Evolutionary conservation across 1,140 invertebrate species (phyloP), one percentile per base, ranked within the genome.

Genomic region (Zaprionus ornatus): DNA sequence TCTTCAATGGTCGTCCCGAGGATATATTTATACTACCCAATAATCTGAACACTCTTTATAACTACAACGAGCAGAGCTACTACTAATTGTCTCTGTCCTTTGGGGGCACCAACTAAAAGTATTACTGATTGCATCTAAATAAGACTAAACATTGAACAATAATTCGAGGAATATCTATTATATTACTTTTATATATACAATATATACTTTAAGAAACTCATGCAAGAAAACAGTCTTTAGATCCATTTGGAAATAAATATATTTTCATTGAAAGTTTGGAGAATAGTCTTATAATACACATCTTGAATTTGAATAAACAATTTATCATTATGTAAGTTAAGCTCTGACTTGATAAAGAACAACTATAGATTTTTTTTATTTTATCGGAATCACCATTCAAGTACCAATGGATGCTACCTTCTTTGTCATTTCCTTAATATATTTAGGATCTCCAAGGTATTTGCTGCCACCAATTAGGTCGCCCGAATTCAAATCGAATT

Each of bases 1-100:
- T 94, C 1, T 97, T 97, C 82, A 97, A 97, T 85, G 97, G 97
- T 4, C 95, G 95, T 87, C 96, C 96, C 0, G 93, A 94, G n/a
- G 95, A 96, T 71, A 94, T 97, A 37, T 97, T 95, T 79, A 93
- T 97, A 2, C 90, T 97, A 12, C 94, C 95, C 71, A 95, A 95
- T 79, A 95, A 95, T 3, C 95, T 96, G 78, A 95, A 95, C 88
- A 94, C 95, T 5, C 92, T 96, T 4, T 91, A 85, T 60, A 77
- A 90, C 9, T 91, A 85, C 57, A 79, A 90, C 50, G 84, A 91
- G 1, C 85, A 55, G 48, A 79, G 68, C 55, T 90, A 90, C 64
- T 90, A 90, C 61, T 90, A 32, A 85, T 12, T 7, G 25, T 27
- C 1, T 1, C n/a, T 1, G 5, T 50, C 0, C n/a, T 29, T 29